Percentiles rank a stretch among this genome's conserved stretches.
phyloP scores from a whole-genome alignment of 1,140 invertebrate species.

The Diorhabda elongata region DNA sequence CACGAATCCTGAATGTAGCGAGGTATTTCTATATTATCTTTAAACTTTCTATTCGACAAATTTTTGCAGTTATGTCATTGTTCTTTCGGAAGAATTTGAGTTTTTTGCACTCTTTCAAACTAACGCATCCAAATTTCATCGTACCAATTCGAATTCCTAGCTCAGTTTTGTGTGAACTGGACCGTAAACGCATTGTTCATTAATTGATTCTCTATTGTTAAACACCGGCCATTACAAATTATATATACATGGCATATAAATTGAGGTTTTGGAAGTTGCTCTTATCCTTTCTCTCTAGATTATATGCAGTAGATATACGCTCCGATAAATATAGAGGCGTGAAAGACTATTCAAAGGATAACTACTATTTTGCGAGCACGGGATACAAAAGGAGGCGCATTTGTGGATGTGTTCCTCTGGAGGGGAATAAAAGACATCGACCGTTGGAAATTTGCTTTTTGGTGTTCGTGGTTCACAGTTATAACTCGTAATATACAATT shows the following conservation, averaged over 20 bases:
- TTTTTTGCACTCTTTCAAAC: background rate
- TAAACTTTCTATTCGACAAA: no score
- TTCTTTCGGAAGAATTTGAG: no score
- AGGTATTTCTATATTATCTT: no score
- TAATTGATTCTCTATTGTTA: constrained; percentile 1
- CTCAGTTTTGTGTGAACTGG: background rate
- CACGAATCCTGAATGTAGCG: no score
- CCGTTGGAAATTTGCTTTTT: no score
- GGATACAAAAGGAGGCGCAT: background rate
- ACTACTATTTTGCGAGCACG: background rate
- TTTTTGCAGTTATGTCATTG: no score
- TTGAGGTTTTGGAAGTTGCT: background rate
- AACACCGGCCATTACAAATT: background rate
- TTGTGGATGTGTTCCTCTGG: background rate
- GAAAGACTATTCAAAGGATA: background rate
- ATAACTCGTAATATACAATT: no score
- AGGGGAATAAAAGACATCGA: background rate
- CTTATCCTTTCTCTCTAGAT: background rate
- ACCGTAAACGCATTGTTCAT: background rate
- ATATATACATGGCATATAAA: constrained; percentile 3
- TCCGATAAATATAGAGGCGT: background rate
- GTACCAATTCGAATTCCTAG: background rate
- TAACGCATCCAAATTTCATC: background rate
- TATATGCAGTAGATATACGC: background rate
- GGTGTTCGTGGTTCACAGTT: no score